Base-by-base conservation (phyloP, 2,113 vertebrate genomes). In the Spermophilus dauricus region DNA sequence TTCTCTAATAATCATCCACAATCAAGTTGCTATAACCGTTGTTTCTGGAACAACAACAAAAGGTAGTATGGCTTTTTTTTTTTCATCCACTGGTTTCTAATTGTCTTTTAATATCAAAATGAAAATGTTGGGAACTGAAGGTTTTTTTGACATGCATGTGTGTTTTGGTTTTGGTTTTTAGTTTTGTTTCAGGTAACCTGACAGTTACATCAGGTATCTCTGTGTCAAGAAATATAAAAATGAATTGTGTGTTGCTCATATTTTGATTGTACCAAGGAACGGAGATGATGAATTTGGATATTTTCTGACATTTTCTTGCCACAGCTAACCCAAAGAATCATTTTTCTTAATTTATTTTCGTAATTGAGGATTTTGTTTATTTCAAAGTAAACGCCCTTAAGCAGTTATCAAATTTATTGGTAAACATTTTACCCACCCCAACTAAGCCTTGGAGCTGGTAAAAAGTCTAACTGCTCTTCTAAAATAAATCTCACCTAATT, bases 321-420 rank as follows among this genome's bases (percentile, higher is more conserved):
- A 34, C 26, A 63, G 58, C 2, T 77, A 11, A 91, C 0, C 5
- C 8, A 37, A 69, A 5, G 16, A 72, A 91, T 70, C 2, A 63
- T 37, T 89, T 94, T 73, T 58, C 16, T 77, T 61, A 93, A 81
- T 9, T 82, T 78, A 81, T 69, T 86, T 96, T 89, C 30, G 13
- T 85, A 77, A 76, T 81, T 51, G 12, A 96, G 8, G 9, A 92
- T 96, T 94, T 48, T 69, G 1, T 39, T 94, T 8, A 72, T 87
- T 87, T 88, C 16, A 96, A 51, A n/a, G 72, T 37, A 89, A 96
- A 87, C 67, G 2, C 20, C 28, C 32, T 96, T 95, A 69, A 85
- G n/a, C 2, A 45, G 0, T 48, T 77, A 97, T 28, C 2, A 65
- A 5, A 96, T 91, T 85, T 88, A 39, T 88, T 92, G 32, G 4